Percentiles rank a stretch among this genome's conserved stretches.
These are phyloP conservation scores for Drosophila tani DNA, from an alignment of 1,140 invertebrate species.

Conservation along the genomic window DNA sequence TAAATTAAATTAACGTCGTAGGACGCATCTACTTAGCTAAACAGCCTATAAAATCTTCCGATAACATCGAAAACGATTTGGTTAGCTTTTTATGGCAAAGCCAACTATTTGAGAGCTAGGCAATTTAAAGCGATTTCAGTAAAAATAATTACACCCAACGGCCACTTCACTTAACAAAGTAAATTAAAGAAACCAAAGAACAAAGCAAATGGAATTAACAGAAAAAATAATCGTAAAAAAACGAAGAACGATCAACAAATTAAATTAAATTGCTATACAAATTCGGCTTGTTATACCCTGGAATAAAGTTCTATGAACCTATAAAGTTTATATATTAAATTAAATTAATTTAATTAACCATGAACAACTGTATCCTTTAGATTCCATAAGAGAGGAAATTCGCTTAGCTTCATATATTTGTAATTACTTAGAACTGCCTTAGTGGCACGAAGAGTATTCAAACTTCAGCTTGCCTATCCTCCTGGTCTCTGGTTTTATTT, in stretches of 20 bases:
- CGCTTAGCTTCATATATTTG: too few relatives aligned
- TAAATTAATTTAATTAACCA: too few relatives aligned
- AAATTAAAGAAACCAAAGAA: conserved; percentile 17
- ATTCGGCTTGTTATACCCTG: conserved; percentile 20
- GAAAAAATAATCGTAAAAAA: conserved; percentile 25
- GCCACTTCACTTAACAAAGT: conserved; percentile 29
- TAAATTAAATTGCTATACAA: conserved; percentile 70
- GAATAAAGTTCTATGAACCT: too few relatives aligned
- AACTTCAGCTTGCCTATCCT: background rate
- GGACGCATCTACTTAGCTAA: conserved; percentile 15
- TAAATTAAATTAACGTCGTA: conserved; percentile 1
- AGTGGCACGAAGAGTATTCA: background rate
- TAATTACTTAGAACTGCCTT: background rate
- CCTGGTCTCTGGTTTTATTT: conserved; percentile 22
- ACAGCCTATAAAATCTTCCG: conserved; percentile 5
- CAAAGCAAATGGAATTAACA: conserved; percentile 29
- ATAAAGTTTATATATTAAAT: too few relatives aligned
- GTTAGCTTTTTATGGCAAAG: conserved; percentile 8
- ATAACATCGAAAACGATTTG: conserved; percentile 27
- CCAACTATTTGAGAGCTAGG: conserved; percentile 1
- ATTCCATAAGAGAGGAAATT: background rate
- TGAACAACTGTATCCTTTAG: background rate
- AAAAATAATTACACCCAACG: conserved; percentile 33
- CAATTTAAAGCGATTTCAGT: conserved; percentile 22
- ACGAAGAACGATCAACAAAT: conserved; percentile 55